Percentiles rank a stretch among this genome's conserved stretches.
phyloP scores from a whole-genome alignment of 1,140 invertebrate genomes.

The Drosophila malerkotliana region DNA sequence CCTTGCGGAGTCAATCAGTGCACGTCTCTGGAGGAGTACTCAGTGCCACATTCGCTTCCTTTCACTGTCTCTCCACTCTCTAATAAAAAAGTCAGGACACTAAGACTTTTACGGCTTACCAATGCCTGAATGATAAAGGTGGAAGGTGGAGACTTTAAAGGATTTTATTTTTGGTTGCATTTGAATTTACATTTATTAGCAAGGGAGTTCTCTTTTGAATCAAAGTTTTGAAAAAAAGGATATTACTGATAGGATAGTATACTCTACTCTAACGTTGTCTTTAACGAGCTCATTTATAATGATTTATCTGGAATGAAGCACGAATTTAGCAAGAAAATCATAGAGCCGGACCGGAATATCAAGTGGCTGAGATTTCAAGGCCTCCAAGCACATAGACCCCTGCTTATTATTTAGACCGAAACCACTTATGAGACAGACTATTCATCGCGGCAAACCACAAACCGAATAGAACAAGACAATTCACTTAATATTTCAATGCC shows the following conservation, averaged over 20 bases:
- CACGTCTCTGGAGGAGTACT: slow-evolving; percentile 28
- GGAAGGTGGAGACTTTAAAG: neutral
- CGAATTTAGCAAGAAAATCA: slow-evolving; percentile 28
- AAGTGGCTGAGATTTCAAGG: neutral
- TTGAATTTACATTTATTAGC: neutral
- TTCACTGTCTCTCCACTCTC: neutral
- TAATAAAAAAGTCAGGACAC: neutral
- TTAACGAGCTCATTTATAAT: slow-evolving; percentile 31
- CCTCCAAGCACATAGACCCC: neutral
- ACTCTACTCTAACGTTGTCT: neutral
- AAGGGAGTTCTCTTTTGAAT: neutral
- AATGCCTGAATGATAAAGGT: neutral
- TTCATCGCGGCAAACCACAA: slow-evolving; percentile 10
- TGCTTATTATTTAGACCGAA: slow-evolving; percentile 5
- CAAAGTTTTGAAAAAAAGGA: too few species aligned
- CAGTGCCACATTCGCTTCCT: slow-evolving; percentile 5
- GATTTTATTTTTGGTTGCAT: neutral
- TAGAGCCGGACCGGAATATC: slow-evolving; percentile 23
- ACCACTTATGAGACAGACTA: slow-evolving; percentile 16
- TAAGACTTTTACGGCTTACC: slow-evolving; percentile 2
- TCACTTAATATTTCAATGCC: slow-evolving; percentile 29
- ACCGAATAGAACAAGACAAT: slow-evolving; percentile 23
- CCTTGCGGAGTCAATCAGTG: slow-evolving; percentile 47
- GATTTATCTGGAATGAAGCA: slow-evolving; percentile 26
- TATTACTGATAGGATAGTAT: neutral